Percentiles rank a stretch among this genome's conserved stretches.
phyloP scores from a whole-genome alignment of 2,888 invertebrate genomes.

The Sicus ferrugineus region DNA sequence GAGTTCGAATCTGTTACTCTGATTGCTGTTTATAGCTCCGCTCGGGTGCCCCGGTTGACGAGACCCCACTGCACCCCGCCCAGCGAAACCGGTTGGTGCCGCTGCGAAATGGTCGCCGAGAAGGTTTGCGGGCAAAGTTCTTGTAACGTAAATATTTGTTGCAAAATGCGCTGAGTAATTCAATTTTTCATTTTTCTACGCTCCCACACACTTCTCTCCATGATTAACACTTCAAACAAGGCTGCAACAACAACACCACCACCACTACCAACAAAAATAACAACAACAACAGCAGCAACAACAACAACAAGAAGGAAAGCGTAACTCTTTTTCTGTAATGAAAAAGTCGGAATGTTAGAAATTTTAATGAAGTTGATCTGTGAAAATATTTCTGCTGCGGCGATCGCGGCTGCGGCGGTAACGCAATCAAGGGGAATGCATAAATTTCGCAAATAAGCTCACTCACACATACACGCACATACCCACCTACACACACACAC shows the following conservation, averaged over 20 bases:
- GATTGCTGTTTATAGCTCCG: too few relatives aligned
- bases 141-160: constrained; percentile 12
- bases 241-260: background rate
- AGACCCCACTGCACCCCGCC: too few relatives aligned
- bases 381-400: constrained; percentile 16
- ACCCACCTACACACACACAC: background rate
- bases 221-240: background rate
- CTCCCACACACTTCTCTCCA: background rate
- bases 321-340: background rate
- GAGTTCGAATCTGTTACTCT: too few relatives aligned
- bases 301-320: background rate
- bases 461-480: background rate
- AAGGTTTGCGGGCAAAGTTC: constrained; percentile 8
- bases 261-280: background rate
- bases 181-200: constrained; percentile 7
- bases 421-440: constrained; percentile 23
- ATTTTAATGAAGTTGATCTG: constrained; percentile 27
- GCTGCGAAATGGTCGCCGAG: too few relatives aligned
- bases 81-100: too few relatives aligned
- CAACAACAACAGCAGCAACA: background rate
- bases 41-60: too few relatives aligned
- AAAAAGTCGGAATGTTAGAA: background rate
- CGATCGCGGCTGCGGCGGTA: constrained; percentile 5
- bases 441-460: constrained; percentile 15
- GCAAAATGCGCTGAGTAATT: constrained; percentile 13